Conservation (phyloP, 2,888 invertebrate species). For the Exocentrus adspersus region DNA sequence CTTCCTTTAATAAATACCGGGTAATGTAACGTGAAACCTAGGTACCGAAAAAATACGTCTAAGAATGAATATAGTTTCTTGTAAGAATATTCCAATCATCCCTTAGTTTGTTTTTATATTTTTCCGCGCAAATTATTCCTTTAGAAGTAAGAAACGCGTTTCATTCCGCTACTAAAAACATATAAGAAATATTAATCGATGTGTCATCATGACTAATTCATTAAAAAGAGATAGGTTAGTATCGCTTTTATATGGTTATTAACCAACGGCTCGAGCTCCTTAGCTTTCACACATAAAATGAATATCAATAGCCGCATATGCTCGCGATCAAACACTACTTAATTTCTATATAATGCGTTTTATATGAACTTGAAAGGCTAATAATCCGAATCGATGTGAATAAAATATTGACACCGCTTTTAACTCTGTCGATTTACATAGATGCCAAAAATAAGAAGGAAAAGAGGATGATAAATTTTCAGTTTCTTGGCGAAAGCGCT, state of each 20-base stretch:
- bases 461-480: no score
- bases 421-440: background rate
- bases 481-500: no score
- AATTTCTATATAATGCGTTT: background rate
- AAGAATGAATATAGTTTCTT: no score
- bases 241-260: conserved; percentile 10
- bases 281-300: conserved; percentile 17
- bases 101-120: no score
- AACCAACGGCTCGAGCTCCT: conserved; percentile 4
- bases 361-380: background rate
- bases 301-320: conserved; percentile 2
- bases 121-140: no score
- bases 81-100: no score
- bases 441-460: background rate
- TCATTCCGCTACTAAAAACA: no score
- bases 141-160: no score
- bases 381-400: background rate
- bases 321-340: background rate
- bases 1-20: background rate
- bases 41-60: background rate
- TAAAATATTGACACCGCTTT: background rate
- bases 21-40: background rate
- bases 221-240: conserved; percentile 3
- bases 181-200: no score
- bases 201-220: background rate